Percentiles rank a stretch among this genome's conserved stretches.
phyloP scores from a whole-genome alignment of 2,888 invertebrate species.

The Andrena haemorrhoa region DNA sequence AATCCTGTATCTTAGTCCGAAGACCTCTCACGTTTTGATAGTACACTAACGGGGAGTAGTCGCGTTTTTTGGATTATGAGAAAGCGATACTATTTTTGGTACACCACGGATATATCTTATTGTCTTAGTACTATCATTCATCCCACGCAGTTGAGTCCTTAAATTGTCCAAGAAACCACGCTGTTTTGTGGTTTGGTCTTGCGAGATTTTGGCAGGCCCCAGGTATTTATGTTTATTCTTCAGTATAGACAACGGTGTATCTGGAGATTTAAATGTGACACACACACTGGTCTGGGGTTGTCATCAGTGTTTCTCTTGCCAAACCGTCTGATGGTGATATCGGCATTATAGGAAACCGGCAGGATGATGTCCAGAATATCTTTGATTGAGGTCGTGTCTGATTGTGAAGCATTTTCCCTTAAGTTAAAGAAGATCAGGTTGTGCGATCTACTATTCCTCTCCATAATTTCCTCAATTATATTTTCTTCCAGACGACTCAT shows the following conservation, averaged over 20 bases:
- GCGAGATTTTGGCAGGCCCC: neutral
- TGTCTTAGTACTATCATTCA: neutral
- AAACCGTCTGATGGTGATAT: neutral
- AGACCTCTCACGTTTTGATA: too few species aligned
- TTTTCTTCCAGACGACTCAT: neutral
- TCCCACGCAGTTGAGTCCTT: neutral
- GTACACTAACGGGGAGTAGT: neutral
- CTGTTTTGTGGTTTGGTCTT: neutral
- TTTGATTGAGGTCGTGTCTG: neutral
- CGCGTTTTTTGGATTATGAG: neutral
- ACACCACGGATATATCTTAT: neutral
- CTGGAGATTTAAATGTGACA: neutral
- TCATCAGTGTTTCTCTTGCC: neutral
- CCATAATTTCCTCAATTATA: neutral
- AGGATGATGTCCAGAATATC: neutral
- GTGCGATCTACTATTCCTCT: neutral
- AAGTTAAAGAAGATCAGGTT: neutral
- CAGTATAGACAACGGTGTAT: neutral
- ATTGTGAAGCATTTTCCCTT: neutral
- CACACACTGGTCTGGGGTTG: neutral
- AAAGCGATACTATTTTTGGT: neutral
- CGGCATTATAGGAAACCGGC: neutral
- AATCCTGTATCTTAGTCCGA: too few species aligned
- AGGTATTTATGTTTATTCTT: neutral
- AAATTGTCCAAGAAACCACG: neutral